Conservation (phyloP, 2,113 vertebrate species). For the Saccopteryx bilineata region DNA sequence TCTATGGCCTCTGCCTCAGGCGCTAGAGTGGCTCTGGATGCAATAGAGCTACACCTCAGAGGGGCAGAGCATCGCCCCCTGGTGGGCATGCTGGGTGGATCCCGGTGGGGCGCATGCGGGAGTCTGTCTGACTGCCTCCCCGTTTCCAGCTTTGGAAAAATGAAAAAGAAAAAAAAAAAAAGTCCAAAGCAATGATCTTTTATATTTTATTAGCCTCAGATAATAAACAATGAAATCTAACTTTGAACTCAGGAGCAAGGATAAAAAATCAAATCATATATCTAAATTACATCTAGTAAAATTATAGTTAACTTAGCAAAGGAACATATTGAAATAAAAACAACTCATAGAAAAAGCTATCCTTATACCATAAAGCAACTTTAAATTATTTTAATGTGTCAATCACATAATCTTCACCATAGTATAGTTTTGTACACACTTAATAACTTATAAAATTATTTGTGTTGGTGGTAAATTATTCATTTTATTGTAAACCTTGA, state of each 20-base stretch:
- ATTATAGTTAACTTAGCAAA: constrained; percentile 53
- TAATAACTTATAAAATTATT: too few relatives aligned
- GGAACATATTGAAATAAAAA: constrained; percentile 48
- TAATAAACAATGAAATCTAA: constrained; percentile 35
- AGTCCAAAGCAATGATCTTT: background rate
- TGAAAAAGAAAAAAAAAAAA: too few relatives aligned
- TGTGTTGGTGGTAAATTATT: background rate
- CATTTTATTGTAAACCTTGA: constrained; percentile 22
- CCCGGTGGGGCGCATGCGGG: too few relatives aligned
- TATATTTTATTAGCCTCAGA: background rate
- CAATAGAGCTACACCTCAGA: too few relatives aligned
- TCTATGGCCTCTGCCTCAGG: too few relatives aligned
- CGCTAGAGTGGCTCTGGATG: too few relatives aligned
- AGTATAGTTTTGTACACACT: too few relatives aligned
- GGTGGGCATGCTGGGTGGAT: too few relatives aligned
- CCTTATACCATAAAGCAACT: background rate
- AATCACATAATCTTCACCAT: background rate
- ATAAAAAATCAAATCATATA: constrained; percentile 4
- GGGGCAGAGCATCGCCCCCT: too few relatives aligned
- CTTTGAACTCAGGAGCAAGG: background rate
- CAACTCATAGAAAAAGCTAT: constrained; percentile 15
- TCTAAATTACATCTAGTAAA: constrained; percentile 60
- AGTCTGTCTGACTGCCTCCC: too few relatives aligned
- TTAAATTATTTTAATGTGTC: constrained; percentile 10
- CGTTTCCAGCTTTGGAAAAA: too few relatives aligned